These are phyloP conservation scores for Xestia sexstrigata DNA, from an alignment of 2,888 invertebrate species.

Conservation along the genomic window DNA sequence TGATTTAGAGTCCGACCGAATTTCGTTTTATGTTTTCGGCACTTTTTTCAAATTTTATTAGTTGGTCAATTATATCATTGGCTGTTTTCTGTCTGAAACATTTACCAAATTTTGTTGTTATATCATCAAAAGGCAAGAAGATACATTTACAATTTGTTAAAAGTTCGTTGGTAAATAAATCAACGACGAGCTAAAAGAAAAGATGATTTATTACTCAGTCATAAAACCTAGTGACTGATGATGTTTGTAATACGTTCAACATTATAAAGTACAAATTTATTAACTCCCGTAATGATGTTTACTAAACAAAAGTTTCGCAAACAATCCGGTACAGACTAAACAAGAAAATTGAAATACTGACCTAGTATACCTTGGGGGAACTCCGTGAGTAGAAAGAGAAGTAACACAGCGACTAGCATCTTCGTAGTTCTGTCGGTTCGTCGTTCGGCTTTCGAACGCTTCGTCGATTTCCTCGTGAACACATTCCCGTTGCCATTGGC, in stretches of 20 bases:
- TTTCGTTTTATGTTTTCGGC: neutral
- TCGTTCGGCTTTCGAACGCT: conserved; percentile 84
- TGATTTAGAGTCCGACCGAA: neutral
- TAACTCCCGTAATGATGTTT: conserved; percentile 20
- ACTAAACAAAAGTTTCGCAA: conserved; percentile 9
- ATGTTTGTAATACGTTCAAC: conserved; percentile 20
- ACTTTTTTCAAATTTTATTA: neutral
- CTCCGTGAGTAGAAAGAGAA: conserved; percentile 97
- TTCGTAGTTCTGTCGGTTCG: conserved; percentile 95
- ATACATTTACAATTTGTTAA: conserved; percentile 5
- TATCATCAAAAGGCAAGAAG: neutral
- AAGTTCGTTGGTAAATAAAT: conserved; percentile 8
- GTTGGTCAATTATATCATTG: conserved; percentile 10
- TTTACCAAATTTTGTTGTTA: neutral
- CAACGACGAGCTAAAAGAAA: conserved; percentile 11
- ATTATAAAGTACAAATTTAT: conserved; percentile 42
- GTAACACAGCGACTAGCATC: conserved; percentile 96
- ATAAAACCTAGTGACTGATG: conserved; percentile 22
- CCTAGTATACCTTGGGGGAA: conserved; percentile 96
- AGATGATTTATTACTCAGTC: conserved; percentile 26
- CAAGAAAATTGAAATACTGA: conserved; percentile 60
- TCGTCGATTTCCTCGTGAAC: conserved; percentile 84
- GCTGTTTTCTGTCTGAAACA: neutral
- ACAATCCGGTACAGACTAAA: conserved; percentile 9
- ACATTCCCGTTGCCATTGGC: conserved; percentile 83